phyloP scores from a whole-genome alignment of 2,888 invertebrate genomes.

The Drosophila nr. medialis region DNA sequence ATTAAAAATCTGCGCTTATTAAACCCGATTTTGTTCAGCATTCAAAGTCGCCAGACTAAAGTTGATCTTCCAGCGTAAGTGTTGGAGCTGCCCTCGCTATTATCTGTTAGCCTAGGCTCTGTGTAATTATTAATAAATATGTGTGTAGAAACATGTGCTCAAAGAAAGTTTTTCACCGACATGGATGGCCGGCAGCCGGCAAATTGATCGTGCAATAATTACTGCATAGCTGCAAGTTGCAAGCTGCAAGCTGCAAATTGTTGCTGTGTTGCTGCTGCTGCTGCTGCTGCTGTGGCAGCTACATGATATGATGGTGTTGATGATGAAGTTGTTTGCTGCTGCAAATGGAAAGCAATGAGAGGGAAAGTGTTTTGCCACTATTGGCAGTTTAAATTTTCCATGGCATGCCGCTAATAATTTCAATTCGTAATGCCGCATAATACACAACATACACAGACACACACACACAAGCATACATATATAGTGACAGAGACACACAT shows the following conservation, averaged over 20 bases:
- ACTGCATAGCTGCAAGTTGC: conserved; percentile 75
- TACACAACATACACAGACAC: conserved; percentile 63
- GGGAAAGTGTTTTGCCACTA: conserved; percentile 80
- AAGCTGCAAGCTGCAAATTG: conserved; percentile 41
- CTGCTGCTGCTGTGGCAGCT: conserved; percentile 33
- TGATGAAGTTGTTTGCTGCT: conserved; percentile 51
- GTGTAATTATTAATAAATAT: conserved; percentile 36
- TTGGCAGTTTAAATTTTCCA: conserved; percentile 77
- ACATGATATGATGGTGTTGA: conserved; percentile 40
- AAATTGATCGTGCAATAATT: conserved; percentile 83
- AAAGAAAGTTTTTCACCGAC: conserved; percentile 76
- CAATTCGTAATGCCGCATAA: conserved; percentile 78
- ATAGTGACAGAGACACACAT: conserved; percentile 33
- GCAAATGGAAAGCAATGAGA: conserved; percentile 83
- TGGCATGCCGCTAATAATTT: conserved; percentile 76
- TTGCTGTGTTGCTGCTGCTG: conserved; percentile 26
- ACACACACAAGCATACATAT: not conserved
- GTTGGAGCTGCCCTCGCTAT: conserved; percentile 39
- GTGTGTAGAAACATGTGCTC: conserved; percentile 37
- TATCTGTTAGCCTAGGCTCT: conserved; percentile 16
- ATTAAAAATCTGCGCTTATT: not conserved
- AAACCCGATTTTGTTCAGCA: not conserved
- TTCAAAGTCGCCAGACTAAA: too few species aligned
- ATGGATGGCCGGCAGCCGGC: conserved; percentile 78
- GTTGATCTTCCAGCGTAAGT: not conserved